phyloP scores from a whole-genome alignment of 2,888 invertebrate genomes.

The Ethmia dodecea region DNA sequence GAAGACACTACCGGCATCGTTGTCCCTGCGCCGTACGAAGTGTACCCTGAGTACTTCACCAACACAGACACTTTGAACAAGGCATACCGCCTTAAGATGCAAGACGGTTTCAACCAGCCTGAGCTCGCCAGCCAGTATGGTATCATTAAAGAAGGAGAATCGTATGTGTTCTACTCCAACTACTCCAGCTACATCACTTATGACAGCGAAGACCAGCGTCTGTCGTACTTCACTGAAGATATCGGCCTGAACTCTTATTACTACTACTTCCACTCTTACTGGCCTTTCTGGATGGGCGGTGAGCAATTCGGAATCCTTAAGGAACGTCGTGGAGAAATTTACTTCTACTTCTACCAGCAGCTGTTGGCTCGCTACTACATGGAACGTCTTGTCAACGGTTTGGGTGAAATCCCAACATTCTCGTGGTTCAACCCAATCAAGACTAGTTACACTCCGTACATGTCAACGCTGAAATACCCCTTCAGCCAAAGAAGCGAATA shows the following conservation, averaged over 20 bases:
- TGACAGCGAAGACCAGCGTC: constrained; percentile 74
- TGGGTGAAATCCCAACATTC: constrained; percentile 77
- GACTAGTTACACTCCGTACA: constrained; percentile 45
- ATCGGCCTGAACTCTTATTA: constrained; percentile 82
- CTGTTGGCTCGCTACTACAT: constrained; percentile 82
- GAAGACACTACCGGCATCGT: constrained; percentile 75
- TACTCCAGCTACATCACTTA: constrained; percentile 74
- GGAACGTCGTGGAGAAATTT: constrained; percentile 80
- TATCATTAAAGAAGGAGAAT: constrained; percentile 50
- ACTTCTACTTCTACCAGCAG: constrained; percentile 82
- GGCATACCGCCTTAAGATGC: constrained; percentile 66
- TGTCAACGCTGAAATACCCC: constrained; percentile 40
- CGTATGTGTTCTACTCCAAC: constrained; percentile 74
- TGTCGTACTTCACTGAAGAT: constrained; percentile 84
- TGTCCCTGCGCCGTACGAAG: constrained; percentile 83
- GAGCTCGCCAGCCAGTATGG: constrained; percentile 74
- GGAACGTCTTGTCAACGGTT: constrained; percentile 81
- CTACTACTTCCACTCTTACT: constrained; percentile 79
- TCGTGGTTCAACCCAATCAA: constrained; percentile 80
- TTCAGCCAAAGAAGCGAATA: constrained; percentile 78
- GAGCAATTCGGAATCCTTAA: constrained; percentile 30
- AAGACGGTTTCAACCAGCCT: constrained; percentile 78
- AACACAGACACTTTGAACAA: constrained; percentile 62
- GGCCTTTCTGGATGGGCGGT: constrained; percentile 79
- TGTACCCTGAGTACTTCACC: constrained; percentile 80